Conservation (phyloP, 2,113 vertebrate species). For the Caranx ignobilis region DNA sequence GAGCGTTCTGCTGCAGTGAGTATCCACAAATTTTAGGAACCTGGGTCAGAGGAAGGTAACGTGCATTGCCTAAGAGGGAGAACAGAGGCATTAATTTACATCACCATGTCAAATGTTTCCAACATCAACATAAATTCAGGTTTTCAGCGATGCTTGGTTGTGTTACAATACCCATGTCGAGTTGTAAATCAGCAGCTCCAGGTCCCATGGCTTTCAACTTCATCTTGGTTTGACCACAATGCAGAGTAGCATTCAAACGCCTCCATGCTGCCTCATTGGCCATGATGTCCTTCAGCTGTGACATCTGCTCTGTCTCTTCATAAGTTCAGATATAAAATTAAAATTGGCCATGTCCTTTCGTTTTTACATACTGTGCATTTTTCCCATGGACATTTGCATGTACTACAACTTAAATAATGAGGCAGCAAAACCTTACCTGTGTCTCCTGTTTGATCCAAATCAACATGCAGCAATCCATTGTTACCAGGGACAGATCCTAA, state of each 20-base stretch:
- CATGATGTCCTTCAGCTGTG: background rate
- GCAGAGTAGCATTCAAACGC: slow-evolving; percentile 35
- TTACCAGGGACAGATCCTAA: slow-evolving; percentile 4
- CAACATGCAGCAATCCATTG: background rate
- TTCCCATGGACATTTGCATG: background rate
- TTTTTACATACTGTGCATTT: background rate
- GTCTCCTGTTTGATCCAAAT: background rate
- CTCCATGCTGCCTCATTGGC: slow-evolving; percentile 46
- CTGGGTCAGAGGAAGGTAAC: slow-evolving; percentile 27
- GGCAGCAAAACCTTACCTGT: background rate
- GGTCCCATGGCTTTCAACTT: slow-evolving; percentile 51
- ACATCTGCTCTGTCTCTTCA: background rate
- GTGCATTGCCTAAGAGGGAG: slow-evolving; percentile 23
- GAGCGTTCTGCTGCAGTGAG: background rate
- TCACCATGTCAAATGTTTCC: accelerated
- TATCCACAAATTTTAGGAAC: slow-evolving; percentile 61
- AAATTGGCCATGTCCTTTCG: background rate
- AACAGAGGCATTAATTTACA: background rate
- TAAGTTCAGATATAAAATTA: background rate
- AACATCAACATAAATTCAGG: background rate
- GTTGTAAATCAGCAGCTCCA: slow-evolving; percentile 38
- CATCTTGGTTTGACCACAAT: slow-evolving; percentile 56
- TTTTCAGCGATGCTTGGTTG: background rate
- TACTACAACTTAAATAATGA: background rate
- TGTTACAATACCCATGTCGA: slow-evolving; percentile 51